Conservation (phyloP, 92 coral and sea anemone species). For the Metridium senile region DNA sequence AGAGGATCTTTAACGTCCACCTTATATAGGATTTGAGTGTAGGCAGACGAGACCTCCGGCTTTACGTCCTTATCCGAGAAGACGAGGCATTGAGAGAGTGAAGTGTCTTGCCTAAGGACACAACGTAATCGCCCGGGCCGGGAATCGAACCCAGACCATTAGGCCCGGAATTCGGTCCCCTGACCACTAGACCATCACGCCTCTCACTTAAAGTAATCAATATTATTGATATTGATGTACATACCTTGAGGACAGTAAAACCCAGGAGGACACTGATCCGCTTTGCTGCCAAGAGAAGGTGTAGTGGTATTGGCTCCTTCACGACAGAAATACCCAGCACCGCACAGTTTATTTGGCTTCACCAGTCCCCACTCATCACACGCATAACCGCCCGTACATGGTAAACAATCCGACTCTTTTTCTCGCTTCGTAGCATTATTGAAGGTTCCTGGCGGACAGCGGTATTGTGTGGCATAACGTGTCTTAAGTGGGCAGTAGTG, state of each 20-base stretch:
- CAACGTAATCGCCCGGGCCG: no score
- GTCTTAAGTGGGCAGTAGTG: constrained; percentile 90
- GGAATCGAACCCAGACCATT: no score
- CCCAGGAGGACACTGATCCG: constrained; percentile 86
- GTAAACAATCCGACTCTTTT: constrained; percentile 59
- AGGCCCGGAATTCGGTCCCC: no score
- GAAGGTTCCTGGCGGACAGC: constrained; percentile 94
- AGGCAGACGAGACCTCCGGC: no score
- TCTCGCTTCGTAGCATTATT: constrained; percentile 82
- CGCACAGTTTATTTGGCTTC: constrained; percentile 73
- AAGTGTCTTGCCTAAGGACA: no score
- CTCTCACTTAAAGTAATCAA: no score
- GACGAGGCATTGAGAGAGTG: no score
- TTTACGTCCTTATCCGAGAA: no score
- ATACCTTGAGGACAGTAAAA: constrained; percentile 91
- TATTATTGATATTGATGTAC: neutral
- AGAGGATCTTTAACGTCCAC: no score
- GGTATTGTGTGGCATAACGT: constrained; percentile 74
- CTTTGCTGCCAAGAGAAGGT: constrained; percentile 78
- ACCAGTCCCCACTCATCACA: constrained; percentile 94
- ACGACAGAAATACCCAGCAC: constrained; percentile 92
- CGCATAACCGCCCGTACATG: constrained; percentile 82
- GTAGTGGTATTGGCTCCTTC: constrained; percentile 87
- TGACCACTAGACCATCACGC: no score
- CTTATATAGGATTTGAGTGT: no score